A percentile compares a stretch with the other conserved stretches of the same genome.
Conservation (phyloP, 2,113 vertebrate genomes). For the Ursus arctos region DNA sequence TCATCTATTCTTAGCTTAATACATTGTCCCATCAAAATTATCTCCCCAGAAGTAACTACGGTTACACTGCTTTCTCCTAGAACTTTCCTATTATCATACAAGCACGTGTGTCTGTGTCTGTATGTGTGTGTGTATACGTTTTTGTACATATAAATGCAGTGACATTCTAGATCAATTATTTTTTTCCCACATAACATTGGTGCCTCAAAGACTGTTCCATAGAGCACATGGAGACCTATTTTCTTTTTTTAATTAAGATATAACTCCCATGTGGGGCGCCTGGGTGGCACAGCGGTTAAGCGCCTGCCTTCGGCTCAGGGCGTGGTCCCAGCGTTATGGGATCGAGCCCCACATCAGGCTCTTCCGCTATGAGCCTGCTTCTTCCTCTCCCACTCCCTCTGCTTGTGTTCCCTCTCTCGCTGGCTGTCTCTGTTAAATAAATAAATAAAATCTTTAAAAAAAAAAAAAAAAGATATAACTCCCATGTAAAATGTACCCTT, state of each 20-base stretch:
- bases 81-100: neutral
- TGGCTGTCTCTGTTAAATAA: no score
- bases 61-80: neutral
- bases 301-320: no score
- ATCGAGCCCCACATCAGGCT: no score
- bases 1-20: neutral
- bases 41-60: neutral
- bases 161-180: neutral
- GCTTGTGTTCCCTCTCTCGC: no score
- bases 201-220: neutral
- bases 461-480: neutral
- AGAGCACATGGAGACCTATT: neutral
- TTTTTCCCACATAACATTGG: neutral
- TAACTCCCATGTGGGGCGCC: neutral
- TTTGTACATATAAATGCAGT: neutral
- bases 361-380: no score
- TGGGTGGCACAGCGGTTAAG: neutral
- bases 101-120: neutral
- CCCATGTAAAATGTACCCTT: neutral
- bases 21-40: neutral
- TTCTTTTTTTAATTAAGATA: neutral
- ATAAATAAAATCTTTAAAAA: no score
- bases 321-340: no score
- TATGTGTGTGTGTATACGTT: neutral
- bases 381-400: no score